Evolutionary conservation across 2,888 invertebrate genomes (phyloP), one percentile per base, ranked within the genome.

Genomic region (Ophion costatus): DNA sequence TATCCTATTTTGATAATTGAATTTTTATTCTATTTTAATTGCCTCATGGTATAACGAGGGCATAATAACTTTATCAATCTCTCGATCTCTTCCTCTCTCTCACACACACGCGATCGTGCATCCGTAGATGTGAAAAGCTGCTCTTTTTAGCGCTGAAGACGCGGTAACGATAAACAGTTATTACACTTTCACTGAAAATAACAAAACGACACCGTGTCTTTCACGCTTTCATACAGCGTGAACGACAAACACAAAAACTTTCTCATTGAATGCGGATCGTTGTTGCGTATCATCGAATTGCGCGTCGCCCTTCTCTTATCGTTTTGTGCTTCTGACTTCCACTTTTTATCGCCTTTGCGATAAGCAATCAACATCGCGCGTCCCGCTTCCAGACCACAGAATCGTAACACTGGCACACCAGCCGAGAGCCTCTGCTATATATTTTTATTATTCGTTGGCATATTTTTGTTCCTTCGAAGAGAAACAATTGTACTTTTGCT

Each of bases 181-280:
- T 67, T 67, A 67, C 20, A 83, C 83, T 83, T 83, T 83, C 80
- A 73, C 80, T 76, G 33, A 51, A 70, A 80, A 61, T 14, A 67
- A 71, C 71, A 67, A 80, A 80, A 67, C 61, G 24, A 61, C 24
- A n/a, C 67, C 59, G 59, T 45, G 33, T 74, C 29, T 75, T 57
- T 63, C 73, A 61, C 45, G 67, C 22, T 59, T 42, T 51, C 59
- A 22, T 29, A 57, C 22, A 29, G 59, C 59, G 76, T 64, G 80
- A 75, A 75, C 33, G 67, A 64, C 45, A 57, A 42, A 57, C 57
- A 22, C 20, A 38, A 67, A 77, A 67, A 77, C 56, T 76, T 83
- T 83, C 83, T 70, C 71, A 57, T 77, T 14, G 14, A 66, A 80
- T 20, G 56, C 45, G 70, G 67, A 56, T 56, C 80, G 38, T 76